Evolutionary conservation across 64 coral and sea anemone genomes (phyloP).

Genomic region (Montipora cactus): DNA sequence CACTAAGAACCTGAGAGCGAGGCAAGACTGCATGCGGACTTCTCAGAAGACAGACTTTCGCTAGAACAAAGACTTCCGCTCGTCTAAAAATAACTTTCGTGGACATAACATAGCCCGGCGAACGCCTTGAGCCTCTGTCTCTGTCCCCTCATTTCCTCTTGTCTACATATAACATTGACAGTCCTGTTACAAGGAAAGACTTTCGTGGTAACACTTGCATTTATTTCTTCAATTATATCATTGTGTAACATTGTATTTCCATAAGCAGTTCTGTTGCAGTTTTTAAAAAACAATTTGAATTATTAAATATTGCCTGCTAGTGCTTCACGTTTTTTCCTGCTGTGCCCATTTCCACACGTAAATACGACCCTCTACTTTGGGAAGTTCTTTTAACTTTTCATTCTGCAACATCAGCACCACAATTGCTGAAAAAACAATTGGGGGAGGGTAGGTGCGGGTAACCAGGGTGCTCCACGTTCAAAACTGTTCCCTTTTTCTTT

Average conservation of each 20-base stretch:
- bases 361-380: neutral
- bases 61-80: too few species aligned
- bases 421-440: neutral
- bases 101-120: too few species aligned
- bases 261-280: conserved; percentile 11
- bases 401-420: conserved; percentile 6
- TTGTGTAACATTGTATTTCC: neutral
- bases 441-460: too few species aligned
- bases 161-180: too few species aligned
- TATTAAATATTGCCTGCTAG: neutral
- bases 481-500: too few species aligned
- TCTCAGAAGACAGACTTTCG: too few species aligned
- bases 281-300: neutral
- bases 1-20: too few species aligned
- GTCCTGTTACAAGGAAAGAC: neutral
- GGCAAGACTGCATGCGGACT: too few species aligned
- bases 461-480: too few species aligned
- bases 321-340: neutral
- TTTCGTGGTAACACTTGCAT: neutral
- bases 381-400: neutral
- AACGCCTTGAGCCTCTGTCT: too few species aligned
- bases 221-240: conserved; percentile 12
- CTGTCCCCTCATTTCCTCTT: too few species aligned
- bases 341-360: neutral
- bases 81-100: too few species aligned